phyloP scores from a whole-genome alignment of 64 coral and sea anemone species.

The Pocillopora damicornis region DNA sequence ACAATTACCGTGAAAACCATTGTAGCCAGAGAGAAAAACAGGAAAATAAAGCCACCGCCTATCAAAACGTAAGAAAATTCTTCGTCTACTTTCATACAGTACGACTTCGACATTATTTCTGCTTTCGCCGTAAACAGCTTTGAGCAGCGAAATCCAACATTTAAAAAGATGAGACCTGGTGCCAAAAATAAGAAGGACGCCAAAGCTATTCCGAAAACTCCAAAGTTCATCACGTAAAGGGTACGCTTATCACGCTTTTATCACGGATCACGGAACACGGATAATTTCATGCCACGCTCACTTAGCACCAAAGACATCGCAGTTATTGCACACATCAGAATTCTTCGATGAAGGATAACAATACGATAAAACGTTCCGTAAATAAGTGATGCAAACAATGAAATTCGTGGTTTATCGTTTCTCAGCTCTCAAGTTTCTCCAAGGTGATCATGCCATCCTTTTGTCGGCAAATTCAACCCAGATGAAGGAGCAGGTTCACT shows the following conservation, averaged over 20 bases:
- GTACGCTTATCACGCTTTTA: background rate
- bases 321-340: too few species aligned
- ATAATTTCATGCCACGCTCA: background rate
- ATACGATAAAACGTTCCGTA: too few species aligned
- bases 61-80: background rate
- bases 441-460: too few species aligned
- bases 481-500: too few species aligned
- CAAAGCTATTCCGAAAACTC: background rate
- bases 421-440: too few species aligned
- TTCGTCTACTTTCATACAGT: constrained; percentile 2
- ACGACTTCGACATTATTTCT: background rate
- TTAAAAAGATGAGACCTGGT: constrained; percentile 14
- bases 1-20: background rate
- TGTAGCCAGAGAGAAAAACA: background rate
- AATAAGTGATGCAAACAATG: too few species aligned
- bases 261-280: background rate
- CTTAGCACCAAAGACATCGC: background rate
- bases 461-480: too few species aligned
- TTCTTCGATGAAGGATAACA: too few species aligned
- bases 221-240: constrained; percentile 2
- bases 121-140: background rate
- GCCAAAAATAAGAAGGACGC: background rate
- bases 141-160: constrained; percentile 31
- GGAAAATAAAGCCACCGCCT: background rate
- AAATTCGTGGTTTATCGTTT: too few species aligned